Percentiles rank a stretch among this genome's conserved stretches.
These are phyloP conservation scores for Euura saliciscinereae DNA, from an alignment of 1,140 invertebrate genomes.

Conservation along the genomic window DNA sequence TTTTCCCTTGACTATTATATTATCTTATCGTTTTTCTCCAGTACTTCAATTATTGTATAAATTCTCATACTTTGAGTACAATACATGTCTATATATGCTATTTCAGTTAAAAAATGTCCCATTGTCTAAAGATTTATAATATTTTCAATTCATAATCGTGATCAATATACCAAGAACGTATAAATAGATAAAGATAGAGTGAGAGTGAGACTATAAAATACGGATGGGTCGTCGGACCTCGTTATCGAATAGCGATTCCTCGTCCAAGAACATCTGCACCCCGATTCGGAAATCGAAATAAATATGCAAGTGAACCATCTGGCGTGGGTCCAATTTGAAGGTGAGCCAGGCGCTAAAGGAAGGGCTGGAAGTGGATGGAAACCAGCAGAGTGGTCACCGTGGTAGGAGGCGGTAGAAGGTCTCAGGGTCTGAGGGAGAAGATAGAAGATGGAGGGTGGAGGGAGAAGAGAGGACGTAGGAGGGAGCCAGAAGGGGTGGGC, in stretches of 20 bases:
- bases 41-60: too few species aligned
- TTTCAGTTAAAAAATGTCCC: too few species aligned
- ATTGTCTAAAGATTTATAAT: too few species aligned
- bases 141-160: too few species aligned
- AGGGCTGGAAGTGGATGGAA: background rate
- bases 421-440: background rate
- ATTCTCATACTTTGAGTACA: too few species aligned
- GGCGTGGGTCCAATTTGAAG: background rate
- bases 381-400: background rate
- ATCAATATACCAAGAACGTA: too few species aligned
- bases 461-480: background rate
- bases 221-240: background rate
- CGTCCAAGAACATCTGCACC: background rate
- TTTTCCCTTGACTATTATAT: too few species aligned
- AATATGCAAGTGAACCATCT: constrained; percentile 7
- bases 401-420: background rate
- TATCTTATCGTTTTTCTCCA: too few species aligned
- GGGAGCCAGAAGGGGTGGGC: background rate
- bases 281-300: background rate
- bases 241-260: background rate
- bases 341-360: constrained; percentile 1
- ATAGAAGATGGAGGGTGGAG: background rate
- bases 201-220: background rate
- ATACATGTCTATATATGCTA: too few species aligned
- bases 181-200: background rate